phyloP scores from a whole-genome alignment of 2,888 invertebrate genomes.

The Acanthoscelides obtectus region DNA sequence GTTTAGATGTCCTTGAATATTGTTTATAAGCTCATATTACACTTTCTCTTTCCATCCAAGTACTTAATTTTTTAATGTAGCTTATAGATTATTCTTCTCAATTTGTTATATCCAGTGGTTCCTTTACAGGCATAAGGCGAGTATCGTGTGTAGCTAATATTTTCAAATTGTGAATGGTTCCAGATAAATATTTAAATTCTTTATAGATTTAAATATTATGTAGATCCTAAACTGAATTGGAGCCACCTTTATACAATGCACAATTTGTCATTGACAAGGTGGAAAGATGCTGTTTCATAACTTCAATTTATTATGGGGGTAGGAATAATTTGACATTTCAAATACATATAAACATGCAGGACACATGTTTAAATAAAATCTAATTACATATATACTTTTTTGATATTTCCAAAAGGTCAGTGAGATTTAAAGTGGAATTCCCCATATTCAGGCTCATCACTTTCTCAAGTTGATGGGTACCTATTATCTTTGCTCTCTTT shows the following conservation, averaged over 20 bases:
- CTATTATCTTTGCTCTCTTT: neutral
- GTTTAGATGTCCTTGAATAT: too few relatives aligned
- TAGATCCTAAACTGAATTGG: neutral
- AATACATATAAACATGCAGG: too few relatives aligned
- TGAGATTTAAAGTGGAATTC: too few relatives aligned
- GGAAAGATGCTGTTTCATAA: neutral
- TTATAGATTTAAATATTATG: neutral
- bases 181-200: neutral
- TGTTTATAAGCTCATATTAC: neutral
- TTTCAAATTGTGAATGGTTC: neutral
- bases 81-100: neutral
- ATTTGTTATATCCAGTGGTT: neutral
- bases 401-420: too few relatives aligned
- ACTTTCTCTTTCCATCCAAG: neutral
- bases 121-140: neutral
- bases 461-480: neutral
- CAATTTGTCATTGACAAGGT: neutral
- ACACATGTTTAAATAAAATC: too few relatives aligned
- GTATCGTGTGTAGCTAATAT: neutral
- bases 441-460: too few relatives aligned
- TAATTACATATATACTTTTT: too few relatives aligned
- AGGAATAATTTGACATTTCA: neutral
- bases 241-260: neutral
- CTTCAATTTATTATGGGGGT: neutral
- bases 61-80: neutral